A percentile compares a stretch with the other conserved stretches of the same genome.
Evolutionary conservation across 2,888 invertebrate genomes (phyloP).

Genomic region (Pandemis cinnamomeana): DNA sequence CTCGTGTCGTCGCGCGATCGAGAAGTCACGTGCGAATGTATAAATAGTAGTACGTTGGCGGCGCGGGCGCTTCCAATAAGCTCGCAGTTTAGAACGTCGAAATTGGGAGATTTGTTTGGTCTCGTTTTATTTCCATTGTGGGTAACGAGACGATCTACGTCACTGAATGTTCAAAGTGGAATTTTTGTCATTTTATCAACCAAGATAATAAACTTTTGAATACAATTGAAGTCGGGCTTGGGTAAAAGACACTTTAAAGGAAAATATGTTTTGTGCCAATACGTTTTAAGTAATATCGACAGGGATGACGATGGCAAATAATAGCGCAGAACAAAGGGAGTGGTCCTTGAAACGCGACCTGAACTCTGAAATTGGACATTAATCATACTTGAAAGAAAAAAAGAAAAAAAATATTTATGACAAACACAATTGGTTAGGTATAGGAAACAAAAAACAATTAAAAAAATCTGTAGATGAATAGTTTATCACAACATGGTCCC

Average conservation of each 20-base stretch:
- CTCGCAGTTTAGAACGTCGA: conserved; percentile 13
- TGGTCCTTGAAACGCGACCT: background rate
- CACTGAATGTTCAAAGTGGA: background rate
- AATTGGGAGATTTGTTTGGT: conserved; percentile 1
- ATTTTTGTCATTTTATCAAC: background rate
- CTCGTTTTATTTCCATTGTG: conserved; percentile 1
- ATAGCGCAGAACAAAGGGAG: background rate
- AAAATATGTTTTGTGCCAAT: background rate
- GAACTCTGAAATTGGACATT: background rate
- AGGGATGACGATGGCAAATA: background rate
- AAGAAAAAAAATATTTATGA: too few species aligned
- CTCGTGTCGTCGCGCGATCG: conserved; percentile 19
- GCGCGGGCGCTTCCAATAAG: conserved; percentile 9
- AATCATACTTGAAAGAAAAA: background rate
- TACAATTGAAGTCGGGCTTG: background rate
- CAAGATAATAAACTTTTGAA: background rate
- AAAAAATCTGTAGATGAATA: too few species aligned
- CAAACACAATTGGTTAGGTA: too few species aligned
- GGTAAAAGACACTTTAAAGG: background rate
- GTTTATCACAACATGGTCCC: too few species aligned
- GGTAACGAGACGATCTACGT: background rate
- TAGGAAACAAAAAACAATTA: too few species aligned
- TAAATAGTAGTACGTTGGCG: conserved; percentile 25
- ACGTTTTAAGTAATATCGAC: background rate
- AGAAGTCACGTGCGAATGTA: conserved; percentile 36